A percentile compares a stretch with the other conserved stretches of the same genome.
Evolutionary conservation across 2,888 invertebrate genomes (phyloP).

Genomic region (Tyria jacobaeae): DNA sequence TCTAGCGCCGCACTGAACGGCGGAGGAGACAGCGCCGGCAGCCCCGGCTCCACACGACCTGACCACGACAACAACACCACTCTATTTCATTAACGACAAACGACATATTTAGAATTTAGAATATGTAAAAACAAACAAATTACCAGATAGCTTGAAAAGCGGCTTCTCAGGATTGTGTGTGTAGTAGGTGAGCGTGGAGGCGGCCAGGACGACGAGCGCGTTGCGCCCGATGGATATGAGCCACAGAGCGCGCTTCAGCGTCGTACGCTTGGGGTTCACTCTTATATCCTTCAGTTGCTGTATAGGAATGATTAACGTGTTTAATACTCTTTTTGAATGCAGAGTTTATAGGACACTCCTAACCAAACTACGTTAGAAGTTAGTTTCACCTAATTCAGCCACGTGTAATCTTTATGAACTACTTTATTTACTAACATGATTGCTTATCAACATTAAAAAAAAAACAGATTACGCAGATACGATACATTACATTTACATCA

Average conservation of each 20-base stretch:
- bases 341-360: no score
- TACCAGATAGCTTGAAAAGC: slow-evolving; percentile 89
- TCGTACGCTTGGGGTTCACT: slow-evolving; percentile 67
- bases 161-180: slow-evolving; percentile 80
- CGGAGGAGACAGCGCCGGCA: slow-evolving; percentile 90
- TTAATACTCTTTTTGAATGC: no score
- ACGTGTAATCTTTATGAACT: no score
- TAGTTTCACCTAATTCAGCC: no score
- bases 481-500: no score
- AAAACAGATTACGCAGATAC: no score
- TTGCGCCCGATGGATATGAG: slow-evolving; percentile 92
- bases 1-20: slow-evolving; percentile 87
- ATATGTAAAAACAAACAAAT: not conserved
- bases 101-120: no score
- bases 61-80: slow-evolving; percentile 1
- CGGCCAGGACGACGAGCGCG: slow-evolving; percentile 90
- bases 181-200: slow-evolving; percentile 87
- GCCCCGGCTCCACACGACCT: slow-evolving; percentile 89
- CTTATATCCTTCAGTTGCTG: slow-evolving; percentile 89
- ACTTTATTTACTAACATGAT: no score
- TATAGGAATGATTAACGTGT: not conserved
- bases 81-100: no score
- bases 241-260: slow-evolving; percentile 85
- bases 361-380: no score
- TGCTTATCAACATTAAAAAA: no score